Base-by-base conservation (phyloP, 2,113 vertebrate genomes). In the Pardalotus punctatus region DNA sequence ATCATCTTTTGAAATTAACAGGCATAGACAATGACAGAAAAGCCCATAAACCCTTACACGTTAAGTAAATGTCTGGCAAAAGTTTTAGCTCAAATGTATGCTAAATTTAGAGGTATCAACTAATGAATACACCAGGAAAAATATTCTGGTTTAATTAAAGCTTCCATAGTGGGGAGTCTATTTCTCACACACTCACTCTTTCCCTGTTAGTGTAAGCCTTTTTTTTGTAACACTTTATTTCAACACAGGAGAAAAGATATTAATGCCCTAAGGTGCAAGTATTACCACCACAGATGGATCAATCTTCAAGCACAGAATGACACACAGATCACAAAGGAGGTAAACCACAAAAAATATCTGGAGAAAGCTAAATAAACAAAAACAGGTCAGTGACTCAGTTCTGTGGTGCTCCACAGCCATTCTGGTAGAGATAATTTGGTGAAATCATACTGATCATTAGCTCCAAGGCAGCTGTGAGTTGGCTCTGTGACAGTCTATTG, bases 281-380 rank as follows among this genome's bases (percentile, higher is more conserved):
- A 90, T 61, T 86, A 96, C 77, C 77, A 87, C 95, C 71, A 92
- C 91, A 97, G 90, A 96, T 86, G 91, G 95, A 97, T 97, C 96
- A 95, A 94, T 97, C 96, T 94, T 95, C 74, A 57, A 18, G 42
- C 74, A 56, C 2, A 0, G 81, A 92, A 69, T 57, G 71, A 62
- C 64, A 71, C 31, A 78, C 5, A 84, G 72, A 94, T 79, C 28
- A 56, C 43, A 88, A 94, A 92, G 74, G 64, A 81, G 71, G 83
- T 91, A 96, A 82, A 87, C 58, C 90, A 86, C 86, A 96, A 61
- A 87, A 79, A 92, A 23, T 88, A 93, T 60, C 43, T 73, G 82
- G 51, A 67, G 83, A 58, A 85, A 88, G 65, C 67, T 73, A 94
- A 96, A 62, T 60, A 95, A 93, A 94, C 64, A 95, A 91, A 84